These are phyloP conservation scores for Pristionchus entomophagus DNA, from an alignment of 2,888 invertebrate species.

Conservation along the genomic window DNA sequence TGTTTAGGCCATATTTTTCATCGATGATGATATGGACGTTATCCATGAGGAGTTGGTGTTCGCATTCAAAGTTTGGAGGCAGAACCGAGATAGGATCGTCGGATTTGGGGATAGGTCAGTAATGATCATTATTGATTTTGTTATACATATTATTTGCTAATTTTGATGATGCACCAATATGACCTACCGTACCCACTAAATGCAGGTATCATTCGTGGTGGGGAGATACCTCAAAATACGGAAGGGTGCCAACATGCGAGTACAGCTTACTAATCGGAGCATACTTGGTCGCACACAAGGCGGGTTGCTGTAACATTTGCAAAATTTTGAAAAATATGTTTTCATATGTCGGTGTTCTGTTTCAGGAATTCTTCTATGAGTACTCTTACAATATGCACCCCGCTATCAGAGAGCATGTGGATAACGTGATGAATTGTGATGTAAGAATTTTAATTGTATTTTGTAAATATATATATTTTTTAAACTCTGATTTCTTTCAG, in stretches of 20 bases:
- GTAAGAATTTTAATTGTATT: not conserved
- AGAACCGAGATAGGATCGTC: slow-evolving; percentile 93
- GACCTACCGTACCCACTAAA: not conserved
- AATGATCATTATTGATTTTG: not conserved
- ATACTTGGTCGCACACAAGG: not conserved
- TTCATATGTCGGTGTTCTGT: not conserved
- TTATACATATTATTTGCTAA: not conserved
- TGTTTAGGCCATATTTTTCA: slow-evolving; percentile 90
- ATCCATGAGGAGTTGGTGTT: slow-evolving; percentile 98
- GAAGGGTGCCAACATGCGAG: not conserved
- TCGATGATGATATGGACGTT: slow-evolving; percentile 97
- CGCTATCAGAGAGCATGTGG: slow-evolving; percentile 93
- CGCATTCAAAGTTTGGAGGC: slow-evolving; percentile 98
- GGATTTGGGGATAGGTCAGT: slow-evolving; percentile 90
- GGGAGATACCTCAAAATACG: not conserved
- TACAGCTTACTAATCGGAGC: not conserved
- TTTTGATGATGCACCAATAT: not conserved
- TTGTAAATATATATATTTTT: too few relatives aligned
- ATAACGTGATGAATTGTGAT: slow-evolving; percentile 98
- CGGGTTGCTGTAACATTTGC: too few relatives aligned
- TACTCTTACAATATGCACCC: slow-evolving; percentile 93
- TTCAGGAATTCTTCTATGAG: slow-evolving; percentile 90
- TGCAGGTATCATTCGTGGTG: not conserved
- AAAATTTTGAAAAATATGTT: too few relatives aligned
- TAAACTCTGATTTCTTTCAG: not conserved